A percentile compares a stretch with the other conserved stretches of the same genome.
Conservation (phyloP, 2,888 invertebrate genomes). For the Synergus japonicus region DNA sequence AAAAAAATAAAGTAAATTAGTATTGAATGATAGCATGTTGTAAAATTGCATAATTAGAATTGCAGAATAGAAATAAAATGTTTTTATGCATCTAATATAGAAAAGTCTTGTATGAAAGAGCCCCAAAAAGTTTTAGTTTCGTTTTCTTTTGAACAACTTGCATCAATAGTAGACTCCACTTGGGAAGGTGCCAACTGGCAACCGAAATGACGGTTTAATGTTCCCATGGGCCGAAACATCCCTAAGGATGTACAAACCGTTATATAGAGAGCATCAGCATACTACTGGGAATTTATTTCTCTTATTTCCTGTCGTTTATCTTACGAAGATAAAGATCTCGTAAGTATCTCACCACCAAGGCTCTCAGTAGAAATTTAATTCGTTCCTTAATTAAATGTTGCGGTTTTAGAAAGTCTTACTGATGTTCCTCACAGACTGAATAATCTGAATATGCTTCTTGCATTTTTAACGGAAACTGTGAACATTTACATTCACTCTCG, state of each 20-base stretch:
- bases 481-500: not conserved
- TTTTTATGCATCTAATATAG: too few relatives aligned
- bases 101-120: not conserved
- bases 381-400: conserved; percentile 17
- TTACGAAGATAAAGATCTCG: conserved; percentile 17
- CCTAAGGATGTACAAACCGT: not conserved
- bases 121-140: not conserved
- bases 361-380: conserved; percentile 27
- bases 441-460: not conserved
- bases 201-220: conserved; percentile 14
- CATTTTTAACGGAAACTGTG: not conserved
- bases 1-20: not conserved
- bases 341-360: conserved; percentile 6
- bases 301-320: conserved; percentile 16
- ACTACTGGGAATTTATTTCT: conserved; percentile 16
- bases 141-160: not conserved
- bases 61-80: too few relatives aligned
- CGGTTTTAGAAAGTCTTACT: conserved; percentile 12
- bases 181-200: not conserved
- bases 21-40: not conserved
- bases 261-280: conserved; percentile 1
- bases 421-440: not conserved
- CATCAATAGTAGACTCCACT: not conserved
- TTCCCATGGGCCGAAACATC: not conserved
- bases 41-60: not conserved